A percentile compares a stretch with the other conserved stretches of the same genome.
Conservation (phyloP, 2,888 invertebrate species). For the Ectemnius lituratus region DNA sequence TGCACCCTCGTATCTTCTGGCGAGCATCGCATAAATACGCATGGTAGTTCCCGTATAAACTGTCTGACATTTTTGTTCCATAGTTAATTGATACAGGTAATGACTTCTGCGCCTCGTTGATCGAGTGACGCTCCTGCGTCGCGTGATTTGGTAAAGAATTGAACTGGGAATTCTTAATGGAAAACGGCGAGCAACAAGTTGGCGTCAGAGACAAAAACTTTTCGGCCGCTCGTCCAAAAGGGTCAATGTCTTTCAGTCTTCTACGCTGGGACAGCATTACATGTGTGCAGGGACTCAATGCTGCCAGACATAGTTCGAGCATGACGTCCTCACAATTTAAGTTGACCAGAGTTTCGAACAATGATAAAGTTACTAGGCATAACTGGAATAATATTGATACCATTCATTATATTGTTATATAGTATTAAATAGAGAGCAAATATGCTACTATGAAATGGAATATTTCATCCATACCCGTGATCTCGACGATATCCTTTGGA, state of each 20-base stretch:
- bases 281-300: constrained; percentile 89
- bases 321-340: constrained; percentile 98
- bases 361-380: constrained; percentile 91
- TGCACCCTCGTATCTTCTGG: constrained; percentile 86
- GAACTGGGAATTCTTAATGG: constrained; percentile 44
- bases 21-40: constrained; percentile 93
- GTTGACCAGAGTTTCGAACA: constrained; percentile 94
- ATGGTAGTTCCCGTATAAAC: constrained; percentile 89
- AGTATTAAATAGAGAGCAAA: not conserved
- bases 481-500: constrained; percentile 86
- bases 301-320: constrained; percentile 92
- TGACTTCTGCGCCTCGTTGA: constrained; percentile 59
- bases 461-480: constrained; percentile 82
- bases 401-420: not conserved
- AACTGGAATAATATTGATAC: constrained; percentile 78
- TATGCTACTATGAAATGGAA: constrained; percentile 19
- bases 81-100: constrained; percentile 64
- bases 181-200: constrained; percentile 79
- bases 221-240: constrained; percentile 86
- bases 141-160: constrained; percentile 61
- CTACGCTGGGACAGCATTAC: constrained; percentile 89
- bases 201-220: constrained; percentile 88
- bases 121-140: constrained; percentile 47
- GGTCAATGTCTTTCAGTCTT: constrained; percentile 85
- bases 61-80: constrained; percentile 77